Base-by-base conservation (phyloP, 2,888 invertebrate species). In the Lymantria dispar region DNA sequence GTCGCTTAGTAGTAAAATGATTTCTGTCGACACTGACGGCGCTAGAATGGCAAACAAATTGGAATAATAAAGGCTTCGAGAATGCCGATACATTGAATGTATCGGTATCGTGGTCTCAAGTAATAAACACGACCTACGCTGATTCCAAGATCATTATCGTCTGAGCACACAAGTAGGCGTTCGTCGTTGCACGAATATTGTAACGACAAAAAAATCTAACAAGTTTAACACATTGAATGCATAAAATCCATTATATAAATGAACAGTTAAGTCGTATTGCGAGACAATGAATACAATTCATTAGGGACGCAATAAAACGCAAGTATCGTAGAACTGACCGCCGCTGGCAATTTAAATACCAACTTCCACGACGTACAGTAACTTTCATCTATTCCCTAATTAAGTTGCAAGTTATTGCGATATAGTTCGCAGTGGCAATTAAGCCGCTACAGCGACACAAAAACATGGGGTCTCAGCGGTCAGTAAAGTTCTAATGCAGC, bases 51-150 rank as follows among this genome's bases (percentile, higher is more conserved):
- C 22, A 22, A 22, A 3, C 22, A 22, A 22, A 22, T 22, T 22
- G 5, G 22, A 22, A 22, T 22, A 22, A 22, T 22, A 22, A 22
- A 22, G 22, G 22, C 22, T 2, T 22, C 22, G 22, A 22, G 22
- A 22, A 22, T 22, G 22, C 22, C 22, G 22, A 22, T 5, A 64
- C 75, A 68, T 63, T 64, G 58, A 69, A 72, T 70, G 66, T 68
- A 64, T 60, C 61, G 58, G 50, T 55, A 58, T 65, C 56, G 63
- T 64, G 67, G 62, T 61, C 66, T 66, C 72, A 74, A 77, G 71
- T 75, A 80, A 84, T 85, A 85, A 85, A 83, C 80, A 76, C 85
- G 73, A 78, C 89, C 88, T 87, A 89, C 88, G 83, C 82, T 65
- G 78, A 78, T 77, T 78, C 77, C 78, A 80, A 83, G 86, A 87